Evolutionary conservation across 2,888 invertebrate genomes (phyloP).

Genomic region (Eumerus sabulonum): DNA sequence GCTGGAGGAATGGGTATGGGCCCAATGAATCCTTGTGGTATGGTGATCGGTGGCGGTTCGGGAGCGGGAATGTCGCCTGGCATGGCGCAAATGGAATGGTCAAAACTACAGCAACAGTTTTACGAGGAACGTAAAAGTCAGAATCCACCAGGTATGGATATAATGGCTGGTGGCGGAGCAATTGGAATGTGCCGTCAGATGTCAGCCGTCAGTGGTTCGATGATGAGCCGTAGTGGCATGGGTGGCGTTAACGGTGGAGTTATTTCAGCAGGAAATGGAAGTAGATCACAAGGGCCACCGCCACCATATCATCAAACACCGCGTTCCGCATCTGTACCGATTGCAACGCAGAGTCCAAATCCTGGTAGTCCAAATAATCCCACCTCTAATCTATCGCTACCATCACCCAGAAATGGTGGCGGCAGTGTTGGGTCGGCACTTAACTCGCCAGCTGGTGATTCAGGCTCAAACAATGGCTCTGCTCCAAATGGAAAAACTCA

Average conservation of each 20-base stretch:
- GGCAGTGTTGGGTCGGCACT: constrained; percentile 81
- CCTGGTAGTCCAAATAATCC: constrained; percentile 87
- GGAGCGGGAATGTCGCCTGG: constrained; percentile 71
- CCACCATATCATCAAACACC: constrained; percentile 88
- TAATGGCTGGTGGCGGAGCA: constrained; percentile 49
- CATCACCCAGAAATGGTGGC: constrained; percentile 82
- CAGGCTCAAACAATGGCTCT: constrained; percentile 70
- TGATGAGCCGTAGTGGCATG: constrained; percentile 48
- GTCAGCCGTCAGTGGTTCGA: constrained; percentile 50
- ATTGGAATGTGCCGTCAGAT: constrained; percentile 57
- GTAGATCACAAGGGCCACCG: constrained; percentile 86
- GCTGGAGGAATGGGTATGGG: constrained; percentile 64
- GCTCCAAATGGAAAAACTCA: constrained; percentile 63
- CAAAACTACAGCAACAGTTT: constrained; percentile 92
- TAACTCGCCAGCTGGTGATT: constrained; percentile 85
- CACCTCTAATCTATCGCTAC: constrained; percentile 85
- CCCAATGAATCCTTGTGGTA: constrained; percentile 70
- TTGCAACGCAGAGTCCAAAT: constrained; percentile 86
- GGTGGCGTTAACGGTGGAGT: constrained; percentile 35
- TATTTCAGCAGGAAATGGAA: constrained; percentile 64
- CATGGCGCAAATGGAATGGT: constrained; percentile 91
- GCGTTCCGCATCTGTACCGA: constrained; percentile 86
- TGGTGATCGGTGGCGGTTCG: constrained; percentile 72
- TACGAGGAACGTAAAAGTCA: constrained; percentile 82
- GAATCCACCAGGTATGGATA: constrained; percentile 53